These are phyloP conservation scores for Aporophyla lueneburgensis DNA, from an alignment of 2,888 invertebrate genomes.

Conservation along the genomic window DNA sequence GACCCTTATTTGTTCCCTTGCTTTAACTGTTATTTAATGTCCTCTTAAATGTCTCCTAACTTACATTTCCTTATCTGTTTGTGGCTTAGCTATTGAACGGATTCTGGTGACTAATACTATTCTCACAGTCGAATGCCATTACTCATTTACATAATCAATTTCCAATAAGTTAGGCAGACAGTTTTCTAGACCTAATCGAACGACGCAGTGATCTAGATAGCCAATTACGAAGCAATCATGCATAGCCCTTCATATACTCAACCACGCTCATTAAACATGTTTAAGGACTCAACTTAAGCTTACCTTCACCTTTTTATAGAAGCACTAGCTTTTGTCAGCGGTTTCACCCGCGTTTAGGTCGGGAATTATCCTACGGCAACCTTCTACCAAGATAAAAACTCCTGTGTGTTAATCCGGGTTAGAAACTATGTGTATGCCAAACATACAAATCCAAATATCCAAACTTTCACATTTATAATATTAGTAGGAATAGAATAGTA, in stretches of 20 bases:
- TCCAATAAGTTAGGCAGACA: constrained; percentile 18
- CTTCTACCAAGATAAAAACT: too few relatives aligned
- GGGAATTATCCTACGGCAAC: too few relatives aligned
- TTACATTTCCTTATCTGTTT: neutral
- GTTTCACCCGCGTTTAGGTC: too few relatives aligned
- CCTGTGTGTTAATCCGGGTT: too few relatives aligned
- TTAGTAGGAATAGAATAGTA: too few relatives aligned
- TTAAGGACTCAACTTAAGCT: constrained; percentile 7
- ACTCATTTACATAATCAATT: constrained; percentile 40
- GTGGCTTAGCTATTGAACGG: neutral
- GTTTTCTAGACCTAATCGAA: constrained; percentile 12
- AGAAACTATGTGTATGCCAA: too few relatives aligned
- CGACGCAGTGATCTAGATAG: constrained; percentile 25
- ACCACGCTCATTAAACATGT: constrained; percentile 12
- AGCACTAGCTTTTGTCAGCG: too few relatives aligned
- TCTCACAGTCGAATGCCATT: constrained; percentile 26
- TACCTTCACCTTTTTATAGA: constrained; percentile 16
- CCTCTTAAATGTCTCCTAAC: too few relatives aligned
- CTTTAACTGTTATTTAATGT: too few relatives aligned
- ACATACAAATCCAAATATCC: too few relatives aligned
- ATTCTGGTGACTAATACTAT: constrained; percentile 42
- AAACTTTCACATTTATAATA: too few relatives aligned
- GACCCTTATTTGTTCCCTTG: neutral
- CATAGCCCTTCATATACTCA: constrained; percentile 28
- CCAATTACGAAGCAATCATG: constrained; percentile 39